Conservation (phyloP, 2,888 invertebrate genomes). For the Sturmia bella region DNA sequence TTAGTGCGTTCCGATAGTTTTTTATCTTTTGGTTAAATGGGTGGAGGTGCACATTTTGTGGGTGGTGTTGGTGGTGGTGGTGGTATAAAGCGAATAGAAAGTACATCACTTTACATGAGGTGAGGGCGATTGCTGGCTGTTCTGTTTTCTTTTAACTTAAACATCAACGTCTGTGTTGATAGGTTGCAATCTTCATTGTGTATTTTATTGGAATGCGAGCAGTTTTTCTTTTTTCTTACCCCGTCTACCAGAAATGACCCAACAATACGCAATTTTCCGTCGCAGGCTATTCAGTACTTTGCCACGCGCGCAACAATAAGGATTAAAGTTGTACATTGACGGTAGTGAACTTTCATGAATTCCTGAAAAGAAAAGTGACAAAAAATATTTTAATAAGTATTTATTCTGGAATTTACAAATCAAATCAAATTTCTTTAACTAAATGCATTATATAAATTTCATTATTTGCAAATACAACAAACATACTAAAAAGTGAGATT, state of each 20-base stretch:
- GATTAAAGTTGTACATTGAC: conserved; percentile 69
- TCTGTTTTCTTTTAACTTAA: conserved; percentile 51
- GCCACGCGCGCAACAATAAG: conserved; percentile 75
- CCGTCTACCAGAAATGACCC: conserved; percentile 78
- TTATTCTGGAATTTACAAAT: background rate
- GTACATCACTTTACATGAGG: background rate
- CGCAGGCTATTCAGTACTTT: conserved; percentile 73
- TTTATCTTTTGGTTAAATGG: conserved; percentile 68
- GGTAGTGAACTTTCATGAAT: conserved; percentile 49
- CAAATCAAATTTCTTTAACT: background rate
- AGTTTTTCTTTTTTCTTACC: conserved; percentile 73
- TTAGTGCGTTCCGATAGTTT: conserved; percentile 68
- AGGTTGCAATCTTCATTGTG: conserved; percentile 57
- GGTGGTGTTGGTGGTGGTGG: background rate
- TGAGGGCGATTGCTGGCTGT: conserved; percentile 59
- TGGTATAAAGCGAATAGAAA: background rate
- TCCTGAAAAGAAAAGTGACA: background rate
- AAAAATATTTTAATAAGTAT: conserved; percentile 13
- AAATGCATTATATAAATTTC: too few species aligned
- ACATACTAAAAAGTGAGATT: too few species aligned
- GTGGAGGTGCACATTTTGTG: conserved; percentile 33
- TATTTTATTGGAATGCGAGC: conserved; percentile 72
- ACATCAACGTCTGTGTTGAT: conserved; percentile 73
- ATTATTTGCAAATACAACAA: too few species aligned
- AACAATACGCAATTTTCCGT: conserved; percentile 69